Evolutionary conservation across 2,888 invertebrate species (phyloP).

Genomic region (Dynastes maya): DNA sequence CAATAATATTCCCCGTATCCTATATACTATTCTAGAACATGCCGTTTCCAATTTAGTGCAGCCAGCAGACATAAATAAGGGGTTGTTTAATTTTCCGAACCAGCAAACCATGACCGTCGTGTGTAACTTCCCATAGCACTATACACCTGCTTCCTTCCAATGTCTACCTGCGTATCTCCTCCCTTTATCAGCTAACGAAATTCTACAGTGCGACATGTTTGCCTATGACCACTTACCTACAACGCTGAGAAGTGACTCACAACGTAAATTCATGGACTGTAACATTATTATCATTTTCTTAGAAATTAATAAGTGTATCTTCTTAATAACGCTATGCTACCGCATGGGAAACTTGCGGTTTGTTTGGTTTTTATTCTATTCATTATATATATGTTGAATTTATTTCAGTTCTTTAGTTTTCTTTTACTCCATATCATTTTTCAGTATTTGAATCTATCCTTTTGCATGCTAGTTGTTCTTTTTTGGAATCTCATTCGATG

Average conservation of each 20-base stretch:
- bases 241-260: constrained; percentile 34
- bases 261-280: constrained; percentile 10
- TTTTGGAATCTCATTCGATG: too few relatives aligned
- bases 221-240: constrained; percentile 26
- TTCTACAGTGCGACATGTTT: constrained; percentile 32
- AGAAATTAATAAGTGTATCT: constrained; percentile 1
- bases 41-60: too few relatives aligned
- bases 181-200: constrained; percentile 51
- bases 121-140: constrained; percentile 54
- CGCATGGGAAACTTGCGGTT: constrained; percentile 3
- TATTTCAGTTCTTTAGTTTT: too few relatives aligned
- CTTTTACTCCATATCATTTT: too few relatives aligned
- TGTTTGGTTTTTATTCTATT: too few relatives aligned
- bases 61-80: constrained; percentile 20
- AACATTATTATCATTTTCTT: constrained; percentile 26
- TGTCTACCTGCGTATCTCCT: constrained; percentile 68
- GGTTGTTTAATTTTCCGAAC: constrained; percentile 49
- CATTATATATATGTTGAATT: too few relatives aligned
- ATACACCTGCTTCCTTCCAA: constrained; percentile 67
- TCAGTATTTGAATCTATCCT: too few relatives aligned
- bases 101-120: constrained; percentile 50
- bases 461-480: too few relatives aligned
- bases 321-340: neutral
- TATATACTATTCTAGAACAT: neutral
- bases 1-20: neutral